Evolutionary conservation across 2,113 vertebrate genomes (phyloP), one percentile per base, ranked within the genome.

Genomic region (Erinaceus europaeus): DNA sequence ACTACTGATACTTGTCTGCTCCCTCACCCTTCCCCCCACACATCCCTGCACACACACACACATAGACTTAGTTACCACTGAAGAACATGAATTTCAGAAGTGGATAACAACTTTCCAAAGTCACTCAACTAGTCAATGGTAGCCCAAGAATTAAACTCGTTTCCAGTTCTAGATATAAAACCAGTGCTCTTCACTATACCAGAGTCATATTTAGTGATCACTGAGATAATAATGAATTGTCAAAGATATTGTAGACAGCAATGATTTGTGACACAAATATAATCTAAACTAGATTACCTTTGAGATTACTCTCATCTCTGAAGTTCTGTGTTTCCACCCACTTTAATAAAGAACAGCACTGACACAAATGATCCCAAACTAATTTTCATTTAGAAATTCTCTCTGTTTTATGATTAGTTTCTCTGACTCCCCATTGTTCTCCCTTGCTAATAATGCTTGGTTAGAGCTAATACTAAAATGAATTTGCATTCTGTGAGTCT

Each of bases 321-420:
- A 69, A 46, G 88, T 65, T 69, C 52, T 92, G 52, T 83, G 32
- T 85, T 82, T 78, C 34, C 29, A 42, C 42, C 34, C 48, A 74
- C 32, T 29, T 80, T 55, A 62, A 65, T 48, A 72, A 34, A 82
- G 11, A 91, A 71, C 9, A 55, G 27, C 42, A 88, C 55, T 90
- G 48, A 42, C 21, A 36, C 34, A 65, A 27, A 90, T 68, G 36
- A 74, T 84, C 48, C 53, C 32, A 27, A 62, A 83, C 59, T 59
- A 75, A 88, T 88, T 91, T 88, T 52, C 29, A 42, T 53, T 80
- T 72, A 64, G 27, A 93, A 79, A 57, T 86, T 46, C 77, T 34
- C 88, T 83, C 55, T 36, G 55, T 77, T 84, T 69, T 46, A 62
- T 82, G 44, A 44, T 82, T 48, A 67, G 46, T 57, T 48, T 84